phyloP scores from a whole-genome alignment of 2,797 vertebrate genomes.

The Myotis daubentonii region DNA sequence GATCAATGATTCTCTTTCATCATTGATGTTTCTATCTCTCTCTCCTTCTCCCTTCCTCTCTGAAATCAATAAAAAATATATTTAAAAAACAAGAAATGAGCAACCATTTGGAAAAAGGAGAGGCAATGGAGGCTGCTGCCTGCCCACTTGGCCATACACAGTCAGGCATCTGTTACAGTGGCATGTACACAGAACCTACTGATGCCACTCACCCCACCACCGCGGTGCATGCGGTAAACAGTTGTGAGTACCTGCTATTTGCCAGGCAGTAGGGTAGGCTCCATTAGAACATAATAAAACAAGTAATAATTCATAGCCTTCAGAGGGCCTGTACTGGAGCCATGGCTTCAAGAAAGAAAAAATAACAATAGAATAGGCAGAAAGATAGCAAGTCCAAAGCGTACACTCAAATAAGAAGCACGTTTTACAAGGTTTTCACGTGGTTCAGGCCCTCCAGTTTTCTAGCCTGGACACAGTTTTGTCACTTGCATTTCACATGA shows the following conservation, averaged over 20 bases:
- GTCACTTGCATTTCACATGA: background rate
- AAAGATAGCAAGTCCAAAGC: background rate
- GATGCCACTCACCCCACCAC: background rate
- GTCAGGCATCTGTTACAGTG: background rate
- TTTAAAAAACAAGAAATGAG: background rate
- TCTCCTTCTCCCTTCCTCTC: too few species aligned
- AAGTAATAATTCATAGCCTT: background rate
- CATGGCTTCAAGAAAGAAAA: background rate
- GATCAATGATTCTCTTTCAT: too few species aligned
- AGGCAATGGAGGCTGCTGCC: fast-evolving
- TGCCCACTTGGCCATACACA: fast-evolving
- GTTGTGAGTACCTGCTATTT: background rate
- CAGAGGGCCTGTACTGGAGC: background rate
- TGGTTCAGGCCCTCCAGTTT: background rate
- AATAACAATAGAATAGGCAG: background rate
- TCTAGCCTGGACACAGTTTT: background rate
- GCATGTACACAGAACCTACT: background rate
- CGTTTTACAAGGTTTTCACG: background rate
- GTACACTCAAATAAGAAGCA: background rate
- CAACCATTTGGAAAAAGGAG: background rate
- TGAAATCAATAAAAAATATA: too few species aligned
- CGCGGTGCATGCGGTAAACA: background rate
- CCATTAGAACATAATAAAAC: background rate
- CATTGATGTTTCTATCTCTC: too few species aligned
- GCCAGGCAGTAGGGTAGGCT: background rate